Base-by-base conservation (phyloP, 1,140 invertebrate species). In the Chironomus striatipennis region DNA sequence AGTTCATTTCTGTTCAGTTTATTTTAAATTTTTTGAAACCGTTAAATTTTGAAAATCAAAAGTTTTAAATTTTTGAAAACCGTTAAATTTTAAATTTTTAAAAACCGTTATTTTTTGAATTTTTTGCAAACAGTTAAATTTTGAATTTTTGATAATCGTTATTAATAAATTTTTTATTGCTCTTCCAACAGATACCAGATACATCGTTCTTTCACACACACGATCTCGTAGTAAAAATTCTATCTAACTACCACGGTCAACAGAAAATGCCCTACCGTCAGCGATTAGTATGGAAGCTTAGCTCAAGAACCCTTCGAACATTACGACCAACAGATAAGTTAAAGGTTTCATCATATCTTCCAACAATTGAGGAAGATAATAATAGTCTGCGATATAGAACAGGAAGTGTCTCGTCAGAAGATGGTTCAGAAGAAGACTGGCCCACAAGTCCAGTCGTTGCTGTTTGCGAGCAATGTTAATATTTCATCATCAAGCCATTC, bases 321-420 rank as follows among this genome's bases (percentile, higher is more conserved):
- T 83, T 91, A 75, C 86, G 90, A 74, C 90, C 91, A 2, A 92
- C 90, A 74, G 90, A 91, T 79, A 89, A 88, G 77, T 87, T 92
- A 74, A 70, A 70, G 20, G 65, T 70, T 2, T 89, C 86, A 24
- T 88, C 88, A 7, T 85, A 89, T 72, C 83, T 92, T 77, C 90
- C 90, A 73, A 91, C 88, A 77, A 92, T 92, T 79, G 88, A 89
- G 79, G 90, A 92, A 80, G 87, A 89, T 75, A 80, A 83, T 73
- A 20, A 74, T 43, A 24, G 6, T 17, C 75, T 73, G 73, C 42
- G 73, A 79, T 80, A 5, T 80, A 88, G 86, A 85, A 85, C 85
- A 74, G 86, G 86, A 80, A 87, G 86, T 79, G 84, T 86, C 77
- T 85, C 85, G 79, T 86, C 85, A 67, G 86, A 86, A 77, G 83